Evolutionary conservation across 2,113 vertebrate species (phyloP), one percentile per base, ranked within the genome.

Genomic region (Piaya cayana): DNA sequence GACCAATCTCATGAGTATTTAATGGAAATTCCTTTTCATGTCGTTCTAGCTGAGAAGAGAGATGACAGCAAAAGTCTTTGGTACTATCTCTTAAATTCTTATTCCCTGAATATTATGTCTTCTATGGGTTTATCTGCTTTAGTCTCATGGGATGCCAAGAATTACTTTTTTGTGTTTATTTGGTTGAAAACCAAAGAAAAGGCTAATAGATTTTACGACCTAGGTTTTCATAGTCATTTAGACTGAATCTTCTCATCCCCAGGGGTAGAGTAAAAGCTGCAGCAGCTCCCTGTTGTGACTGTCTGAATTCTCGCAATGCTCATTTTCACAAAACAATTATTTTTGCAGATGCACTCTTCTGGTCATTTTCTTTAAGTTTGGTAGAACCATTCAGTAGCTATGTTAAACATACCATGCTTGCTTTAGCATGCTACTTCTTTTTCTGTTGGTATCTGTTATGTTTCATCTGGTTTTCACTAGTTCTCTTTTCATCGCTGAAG

Each of bases 241-340:
- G 25, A 74, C 5, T 69, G 69, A 81, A 68, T 42, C 25, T 72
- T 74, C 52, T 79, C 26, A 37, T 71, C 9, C 29, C 75, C 26
- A 56, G 45, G 21, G 17, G 15, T 36, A 36, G 5, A 30, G 17
- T 63, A 70, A 82, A 71, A 85, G 15, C 62, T 6, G 8, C 34
- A 80, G 49, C 43, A 90, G 34, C 13, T 90, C 37, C 53, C 88
- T 55, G 19, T 67, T 70, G 49, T 76, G 49, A 53, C 53, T 80
- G 49, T 7, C 43, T 88, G 75, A 75, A 64, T 56, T 25, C 17
- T 32, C 6, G n/a, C 53, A 83, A 91, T 15, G 49, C n/a, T 88
- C n/a, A 77, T 88, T 85, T 88, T 63, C 36, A 76, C 21, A 88
- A 69, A 88, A 52, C 20, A 68, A 60, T 76, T 68, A 55, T 64